Evolutionary conservation across 2,797 vertebrate species (phyloP).

Genomic region (Psittacula derbiana): DNA sequence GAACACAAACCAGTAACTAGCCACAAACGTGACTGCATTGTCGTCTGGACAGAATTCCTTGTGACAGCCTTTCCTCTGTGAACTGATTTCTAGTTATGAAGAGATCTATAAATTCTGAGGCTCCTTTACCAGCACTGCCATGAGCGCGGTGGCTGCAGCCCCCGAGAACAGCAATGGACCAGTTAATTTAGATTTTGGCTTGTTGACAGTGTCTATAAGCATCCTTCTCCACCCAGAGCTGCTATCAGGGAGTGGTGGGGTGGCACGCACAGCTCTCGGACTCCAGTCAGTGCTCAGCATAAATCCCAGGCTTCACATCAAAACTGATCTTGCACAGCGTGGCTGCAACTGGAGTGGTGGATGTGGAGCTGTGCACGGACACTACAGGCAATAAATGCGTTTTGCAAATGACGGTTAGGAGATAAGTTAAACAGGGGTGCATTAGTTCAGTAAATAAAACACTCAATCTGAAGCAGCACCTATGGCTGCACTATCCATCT

Average conservation of each 20-base stretch:
- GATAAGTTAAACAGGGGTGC: not conserved
- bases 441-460: not conserved
- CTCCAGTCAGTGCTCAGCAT: accelerated
- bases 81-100: not conserved
- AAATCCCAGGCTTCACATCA: not conserved
- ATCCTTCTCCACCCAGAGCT: not conserved
- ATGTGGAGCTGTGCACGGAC: accelerated
- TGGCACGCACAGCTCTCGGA: not conserved
- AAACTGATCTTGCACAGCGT: not conserved
- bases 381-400: no score
- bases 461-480: not conserved
- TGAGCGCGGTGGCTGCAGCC: accelerated
- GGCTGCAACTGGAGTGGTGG: accelerated
- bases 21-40: accelerated
- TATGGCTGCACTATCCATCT: no score
- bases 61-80: not conserved
- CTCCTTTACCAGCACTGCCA: not conserved
- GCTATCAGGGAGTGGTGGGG: accelerated
- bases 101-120: not conserved
- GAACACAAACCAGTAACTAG: not conserved
- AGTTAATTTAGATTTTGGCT: no score
- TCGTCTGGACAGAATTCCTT: not conserved
- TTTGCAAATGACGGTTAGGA: not conserved
- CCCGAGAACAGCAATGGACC: not conserved
- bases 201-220: not conserved